Base-by-base conservation (phyloP, 1,140 invertebrate species). In the Polypedilum vanderplanki region DNA sequence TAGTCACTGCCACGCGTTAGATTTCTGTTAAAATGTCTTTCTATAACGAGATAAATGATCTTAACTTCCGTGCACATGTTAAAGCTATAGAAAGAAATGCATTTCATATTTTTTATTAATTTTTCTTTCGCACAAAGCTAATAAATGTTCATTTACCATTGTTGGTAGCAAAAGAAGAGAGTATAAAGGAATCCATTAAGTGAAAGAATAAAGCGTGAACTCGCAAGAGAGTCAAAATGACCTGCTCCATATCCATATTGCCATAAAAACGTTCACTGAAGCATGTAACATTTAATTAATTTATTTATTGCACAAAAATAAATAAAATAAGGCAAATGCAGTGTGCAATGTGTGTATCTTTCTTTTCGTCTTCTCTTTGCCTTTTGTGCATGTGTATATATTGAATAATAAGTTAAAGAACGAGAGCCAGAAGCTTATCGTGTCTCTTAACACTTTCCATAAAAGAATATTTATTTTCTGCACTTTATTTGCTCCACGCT, bases 381-480 rank as follows among this genome's bases (percentile, higher is more conserved):
- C 46, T 57, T n/a, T 57, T 57, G 24, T 33, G 24, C 41, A 46
- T 46, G 15, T 57, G n/a, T 57, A n/a, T n/a, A 15, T 57, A 57
- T 57, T 46, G 41, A 46, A 15, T 57, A 9, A 18, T 70, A 18
- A 70, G 18, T 4, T 18, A 18, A 18, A 33, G 24, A 20, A 70
- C 8, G 20, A 70, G 65, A 70, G 65, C 65, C 65, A 70, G 65
- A 70, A 70, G 65, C 65, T 70, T 70, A 70, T 70, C 65, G 65
- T 70, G 65, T 70, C 65, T 70, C 65, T 70, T 70, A 70, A 70
- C 65, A 70, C 65, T 70, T 70, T 70, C 65, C 65, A 70, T 70
- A 70, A 70, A 70, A 70, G 65, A 70, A 20, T 70, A 20, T 70
- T 70, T 70, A 20, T 70, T 70, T 70, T 70, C 17, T 70, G 65